Conservation (phyloP, 2,888 invertebrate species). For the Drosophila quinaria region DNA sequence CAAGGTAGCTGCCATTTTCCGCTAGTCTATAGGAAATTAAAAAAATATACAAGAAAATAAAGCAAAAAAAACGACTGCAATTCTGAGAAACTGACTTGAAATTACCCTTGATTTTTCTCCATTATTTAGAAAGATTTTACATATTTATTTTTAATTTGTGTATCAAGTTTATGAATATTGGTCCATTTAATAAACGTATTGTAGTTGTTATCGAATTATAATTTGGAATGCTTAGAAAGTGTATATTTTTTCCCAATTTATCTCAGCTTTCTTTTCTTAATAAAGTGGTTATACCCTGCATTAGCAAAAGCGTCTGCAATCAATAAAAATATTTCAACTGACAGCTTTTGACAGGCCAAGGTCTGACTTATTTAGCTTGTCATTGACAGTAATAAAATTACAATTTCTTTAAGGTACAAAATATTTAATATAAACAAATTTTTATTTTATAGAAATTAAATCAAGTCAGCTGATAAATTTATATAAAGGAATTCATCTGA, state of each 20-base stretch:
- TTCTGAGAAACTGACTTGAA: background rate
- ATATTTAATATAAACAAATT: background rate
- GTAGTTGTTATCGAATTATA: background rate
- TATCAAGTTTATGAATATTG: background rate
- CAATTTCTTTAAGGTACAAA: background rate
- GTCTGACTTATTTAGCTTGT: slow-evolving; percentile 29
- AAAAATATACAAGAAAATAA: slow-evolving; percentile 8
- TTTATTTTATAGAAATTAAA: background rate
- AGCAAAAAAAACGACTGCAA: background rate
- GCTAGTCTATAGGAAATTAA: slow-evolving; percentile 33
- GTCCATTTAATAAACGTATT: background rate
- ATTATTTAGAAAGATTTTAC: background rate
- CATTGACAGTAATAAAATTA: slow-evolving; percentile 35
- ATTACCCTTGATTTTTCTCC: background rate
- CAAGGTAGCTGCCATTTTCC: slow-evolving; percentile 26
- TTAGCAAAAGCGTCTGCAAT: slow-evolving; percentile 13
- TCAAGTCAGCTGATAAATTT: background rate
- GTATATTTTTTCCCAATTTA: background rate
- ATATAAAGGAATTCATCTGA: background rate
- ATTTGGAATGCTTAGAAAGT: background rate
- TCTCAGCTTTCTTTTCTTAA: background rate
- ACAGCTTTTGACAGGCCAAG: slow-evolving; percentile 42
- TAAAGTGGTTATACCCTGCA: background rate
- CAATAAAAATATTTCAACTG: slow-evolving; percentile 39
- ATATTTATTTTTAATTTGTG: background rate